Evolutionary conservation across 2,888 invertebrate species (phyloP).

Genomic region (Drymonia ruficornis): DNA sequence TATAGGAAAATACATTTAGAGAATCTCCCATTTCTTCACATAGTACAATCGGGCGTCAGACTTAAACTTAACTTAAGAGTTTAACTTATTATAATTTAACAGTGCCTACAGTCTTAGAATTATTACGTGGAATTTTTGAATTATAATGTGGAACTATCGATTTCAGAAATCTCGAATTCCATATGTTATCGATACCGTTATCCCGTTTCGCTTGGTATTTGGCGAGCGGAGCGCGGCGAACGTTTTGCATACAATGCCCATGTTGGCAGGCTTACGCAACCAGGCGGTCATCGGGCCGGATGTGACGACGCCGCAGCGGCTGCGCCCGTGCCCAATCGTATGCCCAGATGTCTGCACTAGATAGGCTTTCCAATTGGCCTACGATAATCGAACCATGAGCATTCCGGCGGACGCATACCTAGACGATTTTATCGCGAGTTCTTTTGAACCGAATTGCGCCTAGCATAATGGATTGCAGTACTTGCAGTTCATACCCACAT

Average conservation of each 20-base stretch:
- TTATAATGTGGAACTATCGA: not conserved
- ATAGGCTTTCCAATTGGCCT: slow-evolving; percentile 38
- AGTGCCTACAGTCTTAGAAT: too few species aligned
- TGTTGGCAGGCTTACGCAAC: slow-evolving; percentile 75
- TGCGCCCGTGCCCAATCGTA: slow-evolving; percentile 59
- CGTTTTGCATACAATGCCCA: slow-evolving; percentile 83
- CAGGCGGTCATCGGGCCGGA: slow-evolving; percentile 72
- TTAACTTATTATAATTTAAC: not conserved
- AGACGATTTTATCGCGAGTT: slow-evolving; percentile 5
- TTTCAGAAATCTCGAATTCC: slow-evolving; percentile 16
- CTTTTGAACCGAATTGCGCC: not conserved
- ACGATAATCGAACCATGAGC: slow-evolving; percentile 17
- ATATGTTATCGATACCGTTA: slow-evolving; percentile 54
- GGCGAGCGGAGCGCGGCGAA: slow-evolving; percentile 56
- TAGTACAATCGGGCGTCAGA: too few species aligned
- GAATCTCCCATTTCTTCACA: too few species aligned
- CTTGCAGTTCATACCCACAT: not conserved
- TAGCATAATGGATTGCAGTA: not conserved
- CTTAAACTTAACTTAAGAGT: too few species aligned
- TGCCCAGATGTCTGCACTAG: slow-evolving; percentile 59
- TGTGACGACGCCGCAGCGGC: slow-evolving; percentile 63
- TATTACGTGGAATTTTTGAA: not conserved
- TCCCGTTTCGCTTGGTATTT: slow-evolving; percentile 61
- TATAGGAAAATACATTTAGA: too few species aligned
- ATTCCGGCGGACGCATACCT: slow-evolving; percentile 4